phyloP scores from a whole-genome alignment of 1,140 invertebrate species.

The Caerostris darwini region DNA sequence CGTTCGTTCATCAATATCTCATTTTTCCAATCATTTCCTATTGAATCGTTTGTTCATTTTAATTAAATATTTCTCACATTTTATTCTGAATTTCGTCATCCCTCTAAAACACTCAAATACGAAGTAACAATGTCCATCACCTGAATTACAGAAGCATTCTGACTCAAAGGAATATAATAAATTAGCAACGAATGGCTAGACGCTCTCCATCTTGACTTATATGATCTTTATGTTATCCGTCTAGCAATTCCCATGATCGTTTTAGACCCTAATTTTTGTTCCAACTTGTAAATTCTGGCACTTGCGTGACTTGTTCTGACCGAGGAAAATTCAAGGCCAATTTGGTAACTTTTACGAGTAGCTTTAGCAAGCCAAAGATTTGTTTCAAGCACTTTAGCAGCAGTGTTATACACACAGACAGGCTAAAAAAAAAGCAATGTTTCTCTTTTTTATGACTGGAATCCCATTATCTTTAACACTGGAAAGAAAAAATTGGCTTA shows the following conservation, averaged over 20 bases:
- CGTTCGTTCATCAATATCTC: too few relatives aligned
- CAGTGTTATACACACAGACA: background rate
- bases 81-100: too few relatives aligned
- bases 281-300: slow-evolving; percentile 45
- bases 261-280: slow-evolving; percentile 30
- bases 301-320: slow-evolving; percentile 42
- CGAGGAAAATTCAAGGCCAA: slow-evolving; percentile 50
- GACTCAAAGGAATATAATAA: background rate
- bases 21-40: too few relatives aligned
- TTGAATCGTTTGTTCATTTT: too few relatives aligned
- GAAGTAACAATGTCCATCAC: background rate
- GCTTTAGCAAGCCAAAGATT: slow-evolving; percentile 54
- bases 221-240: slow-evolving; percentile 43
- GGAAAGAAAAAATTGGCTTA: slow-evolving; percentile 29
- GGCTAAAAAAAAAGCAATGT: background rate
- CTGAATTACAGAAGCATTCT: background rate
- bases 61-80: too few relatives aligned
- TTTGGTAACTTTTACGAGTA: slow-evolving; percentile 39
- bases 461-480: slow-evolving; percentile 45
- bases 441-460: slow-evolving; percentile 45
- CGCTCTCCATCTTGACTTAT: slow-evolving; percentile 10
- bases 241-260: slow-evolving; percentile 39
- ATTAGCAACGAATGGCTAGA: background rate
- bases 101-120: background rate
- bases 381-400: slow-evolving; percentile 25